A percentile compares a stretch with the other conserved stretches of the same genome.
Evolutionary conservation across 2,797 vertebrate species (phyloP).

Genomic region (Etheostoma perlongum): DNA sequence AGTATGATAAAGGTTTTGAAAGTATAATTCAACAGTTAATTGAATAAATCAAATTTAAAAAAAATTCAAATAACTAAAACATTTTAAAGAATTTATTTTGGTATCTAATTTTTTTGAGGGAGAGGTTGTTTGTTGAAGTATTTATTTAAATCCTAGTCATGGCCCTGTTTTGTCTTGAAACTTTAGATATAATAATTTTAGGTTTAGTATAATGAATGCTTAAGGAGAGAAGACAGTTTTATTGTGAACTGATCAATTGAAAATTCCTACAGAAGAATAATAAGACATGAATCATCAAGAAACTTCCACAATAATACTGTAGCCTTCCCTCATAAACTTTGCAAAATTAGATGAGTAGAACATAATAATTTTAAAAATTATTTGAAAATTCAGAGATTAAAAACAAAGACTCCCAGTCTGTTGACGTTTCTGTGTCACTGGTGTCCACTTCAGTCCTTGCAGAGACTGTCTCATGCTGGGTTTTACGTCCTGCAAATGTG

Average conservation of each 20-base stretch:
- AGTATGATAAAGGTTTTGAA: too few species aligned
- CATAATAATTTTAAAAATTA: neutral
- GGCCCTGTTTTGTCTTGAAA: neutral
- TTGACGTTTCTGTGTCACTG: slow-evolving; percentile 48
- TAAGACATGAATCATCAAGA: neutral
- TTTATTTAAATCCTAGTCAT: too few species aligned
- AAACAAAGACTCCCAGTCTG: slow-evolving; percentile 8
- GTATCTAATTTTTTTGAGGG: too few species aligned
- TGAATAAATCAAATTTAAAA: too few species aligned
- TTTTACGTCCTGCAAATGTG: slow-evolving; percentile 50
- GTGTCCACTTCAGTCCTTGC: slow-evolving; percentile 42
- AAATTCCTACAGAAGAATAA: neutral
- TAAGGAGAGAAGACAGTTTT: neutral
- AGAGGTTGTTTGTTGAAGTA: neutral
- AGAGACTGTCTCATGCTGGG: slow-evolving; percentile 28
- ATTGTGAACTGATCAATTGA: neutral
- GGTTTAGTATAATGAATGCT: too few species aligned
- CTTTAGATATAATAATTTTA: neutral
- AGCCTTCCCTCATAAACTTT: neutral
- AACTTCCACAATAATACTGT: too few species aligned
- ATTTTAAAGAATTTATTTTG: too few species aligned
- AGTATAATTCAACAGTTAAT: too few species aligned
- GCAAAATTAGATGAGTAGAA: neutral
- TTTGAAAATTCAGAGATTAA: slow-evolving; percentile 5
- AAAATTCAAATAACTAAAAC: too few species aligned